Evolutionary conservation across 2,797 vertebrate species (phyloP).

Genomic region (Dryobates pubescens): DNA sequence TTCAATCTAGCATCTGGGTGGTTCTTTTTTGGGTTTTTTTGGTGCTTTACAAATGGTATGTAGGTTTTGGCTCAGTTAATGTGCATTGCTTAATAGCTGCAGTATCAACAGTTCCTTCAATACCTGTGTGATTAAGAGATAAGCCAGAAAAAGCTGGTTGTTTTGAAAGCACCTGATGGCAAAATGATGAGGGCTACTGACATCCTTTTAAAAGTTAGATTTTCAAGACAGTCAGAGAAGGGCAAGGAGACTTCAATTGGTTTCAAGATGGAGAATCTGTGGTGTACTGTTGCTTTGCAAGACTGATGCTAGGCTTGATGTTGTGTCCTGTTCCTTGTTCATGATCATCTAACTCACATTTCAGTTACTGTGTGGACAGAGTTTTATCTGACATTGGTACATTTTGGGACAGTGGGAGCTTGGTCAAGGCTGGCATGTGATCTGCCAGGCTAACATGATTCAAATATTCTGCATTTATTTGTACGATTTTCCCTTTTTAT

Average conservation of each 20-base stretch:
- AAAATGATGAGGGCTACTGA: background rate
- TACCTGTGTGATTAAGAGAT: background rate
- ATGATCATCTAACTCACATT: background rate
- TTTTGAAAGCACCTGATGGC: background rate
- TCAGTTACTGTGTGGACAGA: background rate
- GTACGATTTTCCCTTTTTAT: background rate
- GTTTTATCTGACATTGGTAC: background rate
- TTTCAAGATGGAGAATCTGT: background rate
- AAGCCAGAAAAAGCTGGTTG: background rate
- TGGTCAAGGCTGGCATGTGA: background rate
- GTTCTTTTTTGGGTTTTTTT: too few relatives aligned
- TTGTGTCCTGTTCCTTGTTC: background rate
- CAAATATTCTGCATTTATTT: background rate
- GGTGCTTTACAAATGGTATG: background rate
- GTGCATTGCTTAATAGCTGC: background rate
- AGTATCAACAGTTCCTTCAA: background rate
- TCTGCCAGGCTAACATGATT: background rate
- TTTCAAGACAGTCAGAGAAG: background rate
- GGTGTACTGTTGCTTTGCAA: background rate
- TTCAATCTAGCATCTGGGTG: background rate
- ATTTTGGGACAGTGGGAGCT: background rate
- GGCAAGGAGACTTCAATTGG: background rate
- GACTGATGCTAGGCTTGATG: background rate
- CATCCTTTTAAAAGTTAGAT: background rate
- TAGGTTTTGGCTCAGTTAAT: background rate